Conservation (phyloP, 2,113 vertebrate species). For the Ancistrus triradiatus region DNA sequence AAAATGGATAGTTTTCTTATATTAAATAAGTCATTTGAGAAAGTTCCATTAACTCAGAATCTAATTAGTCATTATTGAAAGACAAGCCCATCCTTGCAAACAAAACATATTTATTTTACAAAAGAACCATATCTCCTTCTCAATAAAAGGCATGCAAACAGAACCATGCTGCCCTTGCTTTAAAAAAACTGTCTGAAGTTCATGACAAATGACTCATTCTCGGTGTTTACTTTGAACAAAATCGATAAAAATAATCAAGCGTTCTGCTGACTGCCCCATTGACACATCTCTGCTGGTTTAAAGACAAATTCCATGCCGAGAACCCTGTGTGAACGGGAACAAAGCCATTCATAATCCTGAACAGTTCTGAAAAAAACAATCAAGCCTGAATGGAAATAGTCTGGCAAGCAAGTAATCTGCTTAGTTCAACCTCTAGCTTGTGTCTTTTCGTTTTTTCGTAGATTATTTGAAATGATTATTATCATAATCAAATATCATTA, state of each 20-base stretch:
- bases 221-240: conserved; percentile 21
- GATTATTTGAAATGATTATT: no score
- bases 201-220: conserved; percentile 26
- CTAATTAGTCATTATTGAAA: no score
- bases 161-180: conserved; percentile 65
- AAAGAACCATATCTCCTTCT: conserved; percentile 72
- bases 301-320: conserved; percentile 11
- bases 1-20: no score
- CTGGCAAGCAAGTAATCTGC: no score
- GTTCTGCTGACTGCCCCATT: conserved; percentile 33
- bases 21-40: no score
- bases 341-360: conserved; percentile 30
- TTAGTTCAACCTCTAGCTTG: no score
- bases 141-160: conserved; percentile 83
- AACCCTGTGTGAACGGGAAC: neutral
- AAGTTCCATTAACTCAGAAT: no score
- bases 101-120: neutral
- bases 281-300: conserved; percentile 28
- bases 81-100: neutral
- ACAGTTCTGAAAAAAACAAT: no score
- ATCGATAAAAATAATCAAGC: conserved; percentile 33
- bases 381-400: neutral
- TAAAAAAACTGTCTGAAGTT: conserved; percentile 28
- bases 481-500: no score
- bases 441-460: no score